phyloP scores from a whole-genome alignment of 2,113 vertebrate species.

The Mesoclemmys tuberculata region DNA sequence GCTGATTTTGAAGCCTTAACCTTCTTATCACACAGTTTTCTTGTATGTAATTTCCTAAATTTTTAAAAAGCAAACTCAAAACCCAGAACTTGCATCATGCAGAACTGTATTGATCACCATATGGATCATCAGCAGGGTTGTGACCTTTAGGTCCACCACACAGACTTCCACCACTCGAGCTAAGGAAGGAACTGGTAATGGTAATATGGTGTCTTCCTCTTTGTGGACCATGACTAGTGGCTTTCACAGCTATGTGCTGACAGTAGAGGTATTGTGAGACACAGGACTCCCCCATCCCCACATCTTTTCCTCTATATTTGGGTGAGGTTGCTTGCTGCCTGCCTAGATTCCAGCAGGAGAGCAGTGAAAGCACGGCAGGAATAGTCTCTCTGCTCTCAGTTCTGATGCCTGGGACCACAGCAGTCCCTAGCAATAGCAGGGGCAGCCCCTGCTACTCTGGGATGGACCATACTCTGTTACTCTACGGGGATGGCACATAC shows the following conservation, averaged over 20 bases:
- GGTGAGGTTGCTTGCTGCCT: not conserved
- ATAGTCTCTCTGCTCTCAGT: not conserved
- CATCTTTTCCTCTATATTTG: not conserved
- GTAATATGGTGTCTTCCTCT: not conserved
- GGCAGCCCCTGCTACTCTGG: not conserved
- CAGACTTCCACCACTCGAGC: not conserved
- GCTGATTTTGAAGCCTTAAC: not conserved
- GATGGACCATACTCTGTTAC: not conserved
- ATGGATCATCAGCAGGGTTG: not conserved
- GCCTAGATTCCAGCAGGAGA: not conserved
- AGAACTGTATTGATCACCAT: not conserved
- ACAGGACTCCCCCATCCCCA: not conserved
- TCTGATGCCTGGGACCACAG: constrained; percentile 5
- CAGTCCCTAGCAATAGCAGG: not conserved
- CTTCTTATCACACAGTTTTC: not conserved
- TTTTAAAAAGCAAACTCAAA: not conserved
- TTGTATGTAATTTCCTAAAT: not conserved
- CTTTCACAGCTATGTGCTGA: not conserved
- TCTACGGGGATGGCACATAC: not conserved
- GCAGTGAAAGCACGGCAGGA: not conserved
- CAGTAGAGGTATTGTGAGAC: not conserved
- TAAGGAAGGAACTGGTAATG: not conserved
- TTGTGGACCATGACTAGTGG: not conserved
- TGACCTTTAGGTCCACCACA: not conserved
- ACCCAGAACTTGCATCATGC: not conserved